Conservation (phyloP, 1,140 invertebrate genomes). For the Heliconius hewitsoni region DNA sequence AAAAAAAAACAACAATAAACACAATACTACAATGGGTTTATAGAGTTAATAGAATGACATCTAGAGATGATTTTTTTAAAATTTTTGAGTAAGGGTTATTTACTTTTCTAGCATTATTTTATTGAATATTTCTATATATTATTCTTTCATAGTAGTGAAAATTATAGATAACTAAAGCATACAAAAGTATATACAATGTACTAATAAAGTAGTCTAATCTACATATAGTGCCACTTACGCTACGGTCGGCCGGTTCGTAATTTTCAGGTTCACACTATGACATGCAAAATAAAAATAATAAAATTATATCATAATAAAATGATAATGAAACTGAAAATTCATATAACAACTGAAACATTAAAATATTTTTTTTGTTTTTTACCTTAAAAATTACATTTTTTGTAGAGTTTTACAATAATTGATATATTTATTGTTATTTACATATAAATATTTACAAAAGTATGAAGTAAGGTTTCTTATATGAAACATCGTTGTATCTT, state of each 20-base stretch:
- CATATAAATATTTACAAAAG: slow-evolving; percentile 26
- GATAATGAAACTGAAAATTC: background rate
- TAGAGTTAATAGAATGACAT: too few relatives aligned
- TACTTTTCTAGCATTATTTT: background rate
- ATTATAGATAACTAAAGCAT: background rate
- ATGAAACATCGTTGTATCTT: background rate
- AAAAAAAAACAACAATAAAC: too few relatives aligned
- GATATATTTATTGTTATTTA: background rate
- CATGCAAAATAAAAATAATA: slow-evolving; percentile 19
- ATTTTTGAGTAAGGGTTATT: background rate
- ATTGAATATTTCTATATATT: background rate
- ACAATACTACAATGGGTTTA: too few relatives aligned
- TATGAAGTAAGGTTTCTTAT: slow-evolving; percentile 16
- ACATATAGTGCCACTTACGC: slow-evolving; percentile 28
- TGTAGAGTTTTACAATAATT: background rate
- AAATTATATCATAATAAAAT: background rate
- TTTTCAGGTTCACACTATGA: slow-evolving; percentile 19
- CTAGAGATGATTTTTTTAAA: too few relatives aligned
- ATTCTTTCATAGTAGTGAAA: background rate
- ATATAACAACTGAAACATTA: background rate
- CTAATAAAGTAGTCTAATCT: background rate
- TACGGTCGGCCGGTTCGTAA: slow-evolving; percentile 21
- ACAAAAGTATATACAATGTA: background rate
- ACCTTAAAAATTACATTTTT: background rate
- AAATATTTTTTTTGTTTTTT: background rate